Evolutionary conservation across 2,797 vertebrate genomes (phyloP), one percentile per base, ranked within the genome.

Genomic region (Chelon labrosus): DNA sequence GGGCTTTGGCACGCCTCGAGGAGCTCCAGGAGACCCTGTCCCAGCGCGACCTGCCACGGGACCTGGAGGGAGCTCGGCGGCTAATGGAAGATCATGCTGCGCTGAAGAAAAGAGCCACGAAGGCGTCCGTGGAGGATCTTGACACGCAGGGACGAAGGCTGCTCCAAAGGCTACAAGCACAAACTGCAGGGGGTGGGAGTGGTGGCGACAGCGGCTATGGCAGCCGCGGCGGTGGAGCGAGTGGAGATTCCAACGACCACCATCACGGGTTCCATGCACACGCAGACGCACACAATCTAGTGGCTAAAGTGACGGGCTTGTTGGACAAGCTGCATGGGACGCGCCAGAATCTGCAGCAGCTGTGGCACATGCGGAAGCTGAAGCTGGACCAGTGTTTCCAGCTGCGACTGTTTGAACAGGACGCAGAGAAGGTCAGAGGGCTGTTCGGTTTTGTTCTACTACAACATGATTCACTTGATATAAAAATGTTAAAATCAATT

Each of bases 361-460:
- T 97, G 92, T 99, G 97, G 98, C 98, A 99, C 76, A 95, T 97
- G 88, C 92, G 97, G 85, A 99, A 95, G 84, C 89, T 94, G 68
- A 94, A 94, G 90, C 91, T 99, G 92, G 98, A 99, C 94, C 97
- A 99, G 89, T 99, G 97, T 88, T 99, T 99, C 90, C 98, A 99
- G 94, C 94, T 99, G 63, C 92, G 97, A 67, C 95, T 99, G 62
- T 99, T 98, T 70, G 97, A 99, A 77, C 98, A 99, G 91, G 98
- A 99, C 38, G 98, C 97, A 17, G 97, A 99, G 83, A 99, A 99
- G 97, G 97, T 99, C 84, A 86, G 86, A 22, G 42, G 1, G 42
- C 46, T 31, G 0, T 27, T 69, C 11, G 22, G 0, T 58, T 55
- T 38, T 66, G 0, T 60, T 49, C 50, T 20, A 19, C 47, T 57